Percentiles rank a stretch among this genome's conserved stretches.
Evolutionary conservation across 2,888 invertebrate genomes (phyloP).

Genomic region (Drosophila emarginata): DNA sequence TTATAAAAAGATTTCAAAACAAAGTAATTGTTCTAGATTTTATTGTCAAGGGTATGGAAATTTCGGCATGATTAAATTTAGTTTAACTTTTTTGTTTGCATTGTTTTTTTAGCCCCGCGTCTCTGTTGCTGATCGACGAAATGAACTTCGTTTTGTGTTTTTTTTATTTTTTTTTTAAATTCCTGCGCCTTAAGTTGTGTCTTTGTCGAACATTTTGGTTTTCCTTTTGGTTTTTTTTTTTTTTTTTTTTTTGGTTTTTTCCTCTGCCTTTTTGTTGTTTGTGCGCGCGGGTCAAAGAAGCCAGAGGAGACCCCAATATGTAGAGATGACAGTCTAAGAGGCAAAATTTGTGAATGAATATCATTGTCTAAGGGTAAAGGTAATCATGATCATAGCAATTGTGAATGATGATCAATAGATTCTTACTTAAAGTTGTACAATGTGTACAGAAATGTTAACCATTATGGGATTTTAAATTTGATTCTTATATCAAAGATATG

Average conservation of each 20-base stretch:
- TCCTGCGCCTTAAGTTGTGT: conserved; percentile 16
- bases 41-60: neutral
- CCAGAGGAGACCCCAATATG: neutral
- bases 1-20: too few species aligned
- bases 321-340: neutral
- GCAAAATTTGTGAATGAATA: conserved; percentile 7
- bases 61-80: neutral
- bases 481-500: too few species aligned
- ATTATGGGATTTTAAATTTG: too few species aligned
- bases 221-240: neutral
- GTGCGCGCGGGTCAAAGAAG: conserved; percentile 4
- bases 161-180: neutral
- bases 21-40: neutral
- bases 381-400: too few species aligned
- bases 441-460: too few species aligned
- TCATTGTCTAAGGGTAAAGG: neutral
- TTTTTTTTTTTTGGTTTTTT: neutral
- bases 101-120: conserved; percentile 1
- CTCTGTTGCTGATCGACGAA: conserved; percentile 7
- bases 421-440: too few species aligned
- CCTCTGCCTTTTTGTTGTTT: neutral
- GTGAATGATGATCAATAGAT: too few species aligned
- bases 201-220: conserved; percentile 7
- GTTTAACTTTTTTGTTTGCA: neutral
- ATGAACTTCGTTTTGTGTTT: neutral